A percentile compares a stretch with the other conserved stretches of the same genome.
Conservation (phyloP, 2,797 vertebrate species). For the Enteromius mattozi region DNA sequence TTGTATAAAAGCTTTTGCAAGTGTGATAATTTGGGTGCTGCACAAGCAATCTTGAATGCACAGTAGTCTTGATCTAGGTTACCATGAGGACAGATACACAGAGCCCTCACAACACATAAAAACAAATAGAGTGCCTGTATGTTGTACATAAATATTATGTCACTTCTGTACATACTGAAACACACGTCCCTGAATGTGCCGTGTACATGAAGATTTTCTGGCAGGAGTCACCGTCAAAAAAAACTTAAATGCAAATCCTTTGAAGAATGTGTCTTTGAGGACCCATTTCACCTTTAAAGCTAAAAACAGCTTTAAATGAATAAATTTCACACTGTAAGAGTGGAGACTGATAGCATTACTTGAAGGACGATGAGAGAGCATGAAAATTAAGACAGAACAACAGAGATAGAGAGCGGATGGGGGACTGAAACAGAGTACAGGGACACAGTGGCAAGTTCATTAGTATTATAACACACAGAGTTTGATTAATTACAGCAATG, state of each 20-base stretch:
- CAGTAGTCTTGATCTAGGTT: slow-evolving; percentile 5
- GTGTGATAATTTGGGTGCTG: slow-evolving; percentile 26
- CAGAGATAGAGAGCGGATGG: neutral
- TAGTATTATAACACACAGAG: neutral
- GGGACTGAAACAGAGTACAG: neutral
- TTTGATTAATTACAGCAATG: neutral
- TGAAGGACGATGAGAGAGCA: slow-evolving; percentile 27
- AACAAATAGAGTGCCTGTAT: neutral
- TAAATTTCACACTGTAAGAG: slow-evolving; percentile 33
- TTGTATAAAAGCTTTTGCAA: slow-evolving; percentile 31
- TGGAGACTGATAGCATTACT: slow-evolving; percentile 13
- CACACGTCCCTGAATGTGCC: neutral
- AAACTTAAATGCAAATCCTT: slow-evolving; percentile 19
- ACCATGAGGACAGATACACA: neutral
- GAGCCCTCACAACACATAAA: neutral
- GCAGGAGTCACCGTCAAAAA: neutral
- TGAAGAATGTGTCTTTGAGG: slow-evolving; percentile 25
- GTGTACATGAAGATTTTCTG: slow-evolving; percentile 19
- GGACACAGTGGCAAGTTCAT: slow-evolving; percentile 33
- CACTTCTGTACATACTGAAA: neutral
- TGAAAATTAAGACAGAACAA: neutral
- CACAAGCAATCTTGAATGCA: neutral
- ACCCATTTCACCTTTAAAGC: slow-evolving; percentile 33
- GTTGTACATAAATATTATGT: neutral
- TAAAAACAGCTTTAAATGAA: slow-evolving; percentile 36